Base-by-base conservation (phyloP, 30 jellyfish, hydroid and myxozoan species). In the Hydractinia echinata region DNA sequence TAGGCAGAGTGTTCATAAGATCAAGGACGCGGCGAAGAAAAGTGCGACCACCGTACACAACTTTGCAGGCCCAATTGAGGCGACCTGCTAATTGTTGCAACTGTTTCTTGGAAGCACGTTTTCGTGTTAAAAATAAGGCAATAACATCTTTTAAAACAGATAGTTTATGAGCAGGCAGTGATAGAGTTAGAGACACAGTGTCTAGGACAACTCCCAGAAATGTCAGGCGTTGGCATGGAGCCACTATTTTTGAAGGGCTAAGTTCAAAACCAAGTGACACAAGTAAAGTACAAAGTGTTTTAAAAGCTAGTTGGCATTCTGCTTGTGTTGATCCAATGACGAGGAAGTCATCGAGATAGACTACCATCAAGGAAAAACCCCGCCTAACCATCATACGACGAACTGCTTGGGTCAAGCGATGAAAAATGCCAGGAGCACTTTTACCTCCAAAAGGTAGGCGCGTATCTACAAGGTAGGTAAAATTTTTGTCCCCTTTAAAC, bases 51-150 rank as follows among this genome's bases (percentile, higher is more conserved):
- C 69, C 69, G 19, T 58, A 58, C 18, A 58, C 15, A 58, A 58
- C 69, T 58, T 58, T 58, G 69, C 69, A 58, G 69, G 69, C 69
- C 15, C 15, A 58, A 58, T 58, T 58, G 15, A 58, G 69, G 69
- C 69, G 69, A 58, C 69, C 69, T 58, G 69, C 19, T 16, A 58
- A 58, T 58, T 58, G 69, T 16, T 58, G 69, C 19, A 58, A 16
- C 69, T 58, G 69, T 11, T 16, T 13, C 19, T 58, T 58, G 15
- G 3, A 11, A 16, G 69, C 69, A 11, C 69, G 69, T 58, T 58
- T 58, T 13, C 69, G 69, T 58, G 15, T 58, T 11, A 13, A 58
- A 16, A 58, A 58, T 16, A 16, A 58, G 69, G 69, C 15, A 11
- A 58, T 58, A 58, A 58, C 19, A 16, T 58, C 69, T 16, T 58